Base-by-base conservation (phyloP, 1,140 invertebrate species). In the Drosophila ohnishii region DNA sequence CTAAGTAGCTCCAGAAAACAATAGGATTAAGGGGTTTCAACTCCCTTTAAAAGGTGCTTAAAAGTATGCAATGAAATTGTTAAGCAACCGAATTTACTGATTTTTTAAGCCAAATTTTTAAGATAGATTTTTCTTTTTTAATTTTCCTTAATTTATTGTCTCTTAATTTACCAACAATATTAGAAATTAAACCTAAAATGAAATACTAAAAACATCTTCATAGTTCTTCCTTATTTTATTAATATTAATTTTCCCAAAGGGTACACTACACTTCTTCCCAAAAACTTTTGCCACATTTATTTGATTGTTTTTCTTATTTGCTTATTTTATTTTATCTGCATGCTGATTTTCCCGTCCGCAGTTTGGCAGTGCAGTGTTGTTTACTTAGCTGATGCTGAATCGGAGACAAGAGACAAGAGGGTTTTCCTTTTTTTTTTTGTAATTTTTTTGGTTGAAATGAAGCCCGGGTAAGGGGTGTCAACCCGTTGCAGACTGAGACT, bases 261-360 rank as follows among this genome's bases (percentile, higher is more conserved):
- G 61, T 44, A 69, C 7, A 7, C 1, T 13, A 2, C 10, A 25
- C n/a, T 30, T 39, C 35, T 37, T 14, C 1, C 3, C 6, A 2
- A 35, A 30, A 51, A 40, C n/a, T 28, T 34, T 30, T 37, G 11
- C 10, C 13, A 59, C 53, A 70, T 44, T 66, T 64, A 63, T 77
- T 63, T 81, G 47, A 53, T 79, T 80, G 59, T 75, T 66, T 70
- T 56, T 56, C 13, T 39, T 56, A 79, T 69, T 84, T 66, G 81
- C 69, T 61, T 80, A 79, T 81, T 85, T 85, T 81, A 87, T 87
- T 88, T 88, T 88, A 88, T 88, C 80, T 88, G 81, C 74, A 78
- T 88, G 80, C 84, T 82, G 84, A 88, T 84, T 84, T 84, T 80
- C 74, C 77, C 80, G 61, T 60, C 64, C 80, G 35, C 84, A 79